These are phyloP conservation scores for Eutolmus rufibarbis DNA, from an alignment of 2,888 invertebrate genomes.

Conservation along the genomic window DNA sequence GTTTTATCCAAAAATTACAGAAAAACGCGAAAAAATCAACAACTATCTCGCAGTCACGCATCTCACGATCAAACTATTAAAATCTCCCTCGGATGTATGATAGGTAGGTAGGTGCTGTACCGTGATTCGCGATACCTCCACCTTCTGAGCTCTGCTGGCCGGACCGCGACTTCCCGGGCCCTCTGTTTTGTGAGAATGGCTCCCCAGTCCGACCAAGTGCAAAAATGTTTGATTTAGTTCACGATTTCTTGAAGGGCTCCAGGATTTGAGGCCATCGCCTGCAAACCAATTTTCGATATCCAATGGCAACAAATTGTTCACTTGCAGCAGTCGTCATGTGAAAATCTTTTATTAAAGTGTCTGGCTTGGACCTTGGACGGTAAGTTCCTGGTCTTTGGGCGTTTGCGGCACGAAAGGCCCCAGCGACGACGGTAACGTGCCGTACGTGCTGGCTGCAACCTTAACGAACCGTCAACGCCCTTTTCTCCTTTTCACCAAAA, in stretches of 20 bases:
- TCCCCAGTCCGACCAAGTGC: background rate
- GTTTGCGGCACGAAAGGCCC: background rate
- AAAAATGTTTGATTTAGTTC: conserved; percentile 39
- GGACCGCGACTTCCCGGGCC: background rate
- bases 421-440: background rate
- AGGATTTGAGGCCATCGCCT: conserved; percentile 21
- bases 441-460: conserved; percentile 14
- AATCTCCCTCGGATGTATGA: conserved; percentile 52
- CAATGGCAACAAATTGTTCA: conserved; percentile 34
- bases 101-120: conserved; percentile 35
- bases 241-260: conserved; percentile 30
- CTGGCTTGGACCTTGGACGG: background rate
- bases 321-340: conserved; percentile 35
- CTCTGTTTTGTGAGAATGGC: conserved; percentile 1
- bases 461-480: conserved; percentile 35
- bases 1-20: conserved; percentile 37
- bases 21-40: conserved; percentile 43
- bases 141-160: background rate
- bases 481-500: conserved; percentile 40
- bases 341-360: conserved; percentile 36
- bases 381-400: background rate
- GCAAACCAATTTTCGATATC: conserved; percentile 12
- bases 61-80: conserved; percentile 63
- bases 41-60: conserved; percentile 58
- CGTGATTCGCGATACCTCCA: background rate